phyloP scores from a whole-genome alignment of 2,888 invertebrate species.

The Eupithecia insigniata region DNA sequence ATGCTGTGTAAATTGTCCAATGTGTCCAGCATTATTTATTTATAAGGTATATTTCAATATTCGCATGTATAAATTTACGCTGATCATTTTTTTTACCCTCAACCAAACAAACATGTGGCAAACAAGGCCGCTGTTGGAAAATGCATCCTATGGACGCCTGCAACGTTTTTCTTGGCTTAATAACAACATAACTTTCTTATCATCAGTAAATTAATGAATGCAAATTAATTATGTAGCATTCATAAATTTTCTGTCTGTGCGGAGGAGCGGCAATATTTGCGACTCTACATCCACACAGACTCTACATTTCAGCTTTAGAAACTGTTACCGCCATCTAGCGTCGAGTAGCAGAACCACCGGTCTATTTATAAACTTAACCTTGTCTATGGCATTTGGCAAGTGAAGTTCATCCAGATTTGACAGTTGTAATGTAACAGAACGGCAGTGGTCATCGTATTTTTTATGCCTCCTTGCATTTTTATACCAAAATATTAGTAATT shows the following conservation, averaged over 20 bases:
- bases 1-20: too few species aligned
- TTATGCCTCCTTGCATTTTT: slow-evolving; percentile 83
- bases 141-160: too few species aligned
- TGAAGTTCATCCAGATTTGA: slow-evolving; percentile 84
- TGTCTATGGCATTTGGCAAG: slow-evolving; percentile 80
- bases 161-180: background rate
- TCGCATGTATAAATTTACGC: too few species aligned
- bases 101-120: too few species aligned
- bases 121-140: too few species aligned
- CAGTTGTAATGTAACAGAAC: slow-evolving; percentile 81
- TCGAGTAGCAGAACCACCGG: slow-evolving; percentile 58
- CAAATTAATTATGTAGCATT: too few species aligned
- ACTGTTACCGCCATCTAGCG: slow-evolving; percentile 59
- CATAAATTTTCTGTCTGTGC: too few species aligned
- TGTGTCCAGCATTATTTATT: too few species aligned
- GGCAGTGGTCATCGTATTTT: slow-evolving; percentile 82
- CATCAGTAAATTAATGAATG: too few species aligned
- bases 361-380: slow-evolving; percentile 77
- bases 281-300: background rate
- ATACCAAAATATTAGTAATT: slow-evolving; percentile 84
- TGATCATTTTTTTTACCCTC: too few species aligned
- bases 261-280: too few species aligned
- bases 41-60: too few species aligned
- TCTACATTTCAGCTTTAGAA: background rate
- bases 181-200: background rate